phyloP scores from a whole-genome alignment of 2,888 invertebrate species.

The Perdita meconis region DNA sequence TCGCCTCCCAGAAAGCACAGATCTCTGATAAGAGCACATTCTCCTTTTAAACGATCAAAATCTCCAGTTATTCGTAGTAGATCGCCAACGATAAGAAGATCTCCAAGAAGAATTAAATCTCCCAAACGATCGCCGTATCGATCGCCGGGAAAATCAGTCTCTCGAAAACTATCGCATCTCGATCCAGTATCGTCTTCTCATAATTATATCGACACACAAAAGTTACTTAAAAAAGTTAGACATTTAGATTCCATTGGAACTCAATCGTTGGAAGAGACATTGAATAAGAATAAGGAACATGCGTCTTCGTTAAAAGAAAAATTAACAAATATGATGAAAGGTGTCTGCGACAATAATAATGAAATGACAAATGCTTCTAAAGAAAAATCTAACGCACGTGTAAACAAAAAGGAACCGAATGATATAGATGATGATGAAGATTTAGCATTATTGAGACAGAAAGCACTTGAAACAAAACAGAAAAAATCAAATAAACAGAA shows the following conservation, averaged over 20 bases:
- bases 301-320: constrained; percentile 80
- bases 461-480: constrained; percentile 80
- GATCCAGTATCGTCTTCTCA: constrained; percentile 22
- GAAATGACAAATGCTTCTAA: constrained; percentile 40
- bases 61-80: constrained; percentile 62
- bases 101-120: constrained; percentile 62
- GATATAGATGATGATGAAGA: constrained; percentile 78
- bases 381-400: constrained; percentile 20
- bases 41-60: constrained; percentile 63
- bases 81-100: constrained; percentile 52
- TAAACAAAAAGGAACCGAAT: constrained; percentile 14
- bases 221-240: constrained; percentile 78
- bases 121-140: constrained; percentile 45
- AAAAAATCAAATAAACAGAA: constrained; percentile 62
- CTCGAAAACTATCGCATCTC: constrained; percentile 48
- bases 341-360: constrained; percentile 33
- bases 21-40: constrained; percentile 53
- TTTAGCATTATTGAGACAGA: constrained; percentile 75
- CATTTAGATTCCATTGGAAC: constrained; percentile 73
- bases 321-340: constrained; percentile 77
- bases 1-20: constrained; percentile 69
- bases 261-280: constrained; percentile 49
- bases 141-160: constrained; percentile 47
- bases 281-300: constrained; percentile 70
- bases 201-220: constrained; percentile 68